These are phyloP conservation scores for Sorex fumeus DNA, from an alignment of 2,113 vertebrate species.

Conservation along the genomic window DNA sequence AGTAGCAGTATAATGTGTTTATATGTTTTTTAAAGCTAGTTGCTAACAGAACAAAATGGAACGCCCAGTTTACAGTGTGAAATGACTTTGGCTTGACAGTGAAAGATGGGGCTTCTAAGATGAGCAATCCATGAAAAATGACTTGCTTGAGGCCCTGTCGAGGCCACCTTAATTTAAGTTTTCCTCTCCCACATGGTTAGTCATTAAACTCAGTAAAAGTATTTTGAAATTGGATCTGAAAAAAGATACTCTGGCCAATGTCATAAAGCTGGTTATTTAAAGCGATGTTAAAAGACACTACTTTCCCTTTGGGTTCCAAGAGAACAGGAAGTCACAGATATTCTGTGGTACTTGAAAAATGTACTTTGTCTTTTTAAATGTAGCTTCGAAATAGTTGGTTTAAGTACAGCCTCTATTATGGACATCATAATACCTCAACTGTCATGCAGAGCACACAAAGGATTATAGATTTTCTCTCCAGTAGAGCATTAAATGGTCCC, in stretches of 20 bases:
- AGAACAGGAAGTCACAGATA: slow-evolving; percentile 54
- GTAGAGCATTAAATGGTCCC: slow-evolving; percentile 77
- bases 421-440: slow-evolving; percentile 63
- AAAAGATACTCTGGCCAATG: slow-evolving; percentile 74
- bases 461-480: slow-evolving; percentile 78
- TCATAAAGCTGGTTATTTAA: slow-evolving; percentile 81
- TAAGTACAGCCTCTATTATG: slow-evolving; percentile 81
- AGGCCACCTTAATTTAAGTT: slow-evolving; percentile 71
- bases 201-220: slow-evolving; percentile 79
- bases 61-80: slow-evolving; percentile 57
- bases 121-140: slow-evolving; percentile 72
- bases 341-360: slow-evolving; percentile 64
- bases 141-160: slow-evolving; percentile 67
- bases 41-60: slow-evolving; percentile 72
- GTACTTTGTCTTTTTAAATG: slow-evolving; percentile 67
- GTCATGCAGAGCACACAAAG: slow-evolving; percentile 49
- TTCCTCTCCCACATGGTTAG: slow-evolving; percentile 72
- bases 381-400: slow-evolving; percentile 59
- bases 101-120: slow-evolving; percentile 73
- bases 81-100: slow-evolving; percentile 62
- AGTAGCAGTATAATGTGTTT: slow-evolving; percentile 40
- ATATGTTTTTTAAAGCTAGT: slow-evolving; percentile 43
- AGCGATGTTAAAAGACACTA: slow-evolving; percentile 66
- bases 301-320: slow-evolving; percentile 64
- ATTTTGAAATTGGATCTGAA: slow-evolving; percentile 79